Percentiles rank a stretch among this genome's conserved stretches.
These are phyloP conservation scores for Pelecanoides urinatrix DNA, from an alignment of 2,113 vertebrate species.

Conservation along the genomic window DNA sequence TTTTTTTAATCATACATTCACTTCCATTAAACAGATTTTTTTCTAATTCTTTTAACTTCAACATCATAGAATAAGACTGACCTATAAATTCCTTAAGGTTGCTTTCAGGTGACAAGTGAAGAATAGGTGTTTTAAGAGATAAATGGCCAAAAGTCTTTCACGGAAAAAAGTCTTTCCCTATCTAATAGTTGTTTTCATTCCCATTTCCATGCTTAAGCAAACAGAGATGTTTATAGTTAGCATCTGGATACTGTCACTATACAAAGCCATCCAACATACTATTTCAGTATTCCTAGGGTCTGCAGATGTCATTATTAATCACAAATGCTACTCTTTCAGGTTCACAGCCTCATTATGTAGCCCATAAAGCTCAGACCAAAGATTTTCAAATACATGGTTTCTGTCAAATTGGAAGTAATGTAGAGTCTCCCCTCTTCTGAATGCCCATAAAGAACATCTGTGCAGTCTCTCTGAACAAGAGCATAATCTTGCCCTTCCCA, in stretches of 20 bases:
- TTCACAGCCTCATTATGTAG: conserved; percentile 7
- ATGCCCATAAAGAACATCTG: conserved; percentile 25
- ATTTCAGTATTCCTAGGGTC: background rate
- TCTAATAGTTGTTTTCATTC: background rate
- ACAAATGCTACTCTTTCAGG: conserved; percentile 18
- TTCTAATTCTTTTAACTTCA: background rate
- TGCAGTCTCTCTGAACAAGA: background rate
- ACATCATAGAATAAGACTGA: background rate
- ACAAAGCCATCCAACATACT: background rate
- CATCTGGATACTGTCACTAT: conserved; percentile 51
- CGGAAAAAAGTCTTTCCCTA: background rate
- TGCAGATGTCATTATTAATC: conserved; percentile 48
- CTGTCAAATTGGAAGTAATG: background rate
- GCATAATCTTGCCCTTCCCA: background rate
- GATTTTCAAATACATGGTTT: conserved; percentile 5
- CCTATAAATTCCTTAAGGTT: background rate
- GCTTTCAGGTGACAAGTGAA: background rate
- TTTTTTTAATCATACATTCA: background rate
- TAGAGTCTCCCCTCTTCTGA: background rate
- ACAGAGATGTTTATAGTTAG: conserved; percentile 26
- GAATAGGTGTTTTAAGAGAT: background rate
- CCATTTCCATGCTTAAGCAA: conserved; percentile 2
- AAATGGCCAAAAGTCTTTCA: background rate
- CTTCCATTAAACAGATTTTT: background rate
- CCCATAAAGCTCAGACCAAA: conserved; percentile 11